phyloP scores from a whole-genome alignment of 2,113 vertebrate species.

The Hydrochoerus hydrochaeris region DNA sequence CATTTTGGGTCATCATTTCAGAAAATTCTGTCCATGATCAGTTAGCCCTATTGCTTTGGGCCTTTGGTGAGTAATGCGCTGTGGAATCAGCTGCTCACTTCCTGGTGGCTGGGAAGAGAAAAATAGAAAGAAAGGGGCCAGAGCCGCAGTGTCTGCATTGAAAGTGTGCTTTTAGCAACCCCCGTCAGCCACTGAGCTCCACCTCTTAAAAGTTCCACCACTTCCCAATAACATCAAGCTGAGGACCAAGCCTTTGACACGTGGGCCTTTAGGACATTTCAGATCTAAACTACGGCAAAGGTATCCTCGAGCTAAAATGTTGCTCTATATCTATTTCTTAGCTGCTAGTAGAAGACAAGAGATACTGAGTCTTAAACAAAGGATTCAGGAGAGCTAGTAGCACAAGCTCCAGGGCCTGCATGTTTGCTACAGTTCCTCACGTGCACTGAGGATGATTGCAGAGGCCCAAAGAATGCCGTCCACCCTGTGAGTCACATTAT shows the following conservation, averaged over 20 bases:
- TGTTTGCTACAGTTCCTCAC: not conserved
- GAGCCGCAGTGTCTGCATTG: not conserved
- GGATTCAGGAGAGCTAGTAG: not conserved
- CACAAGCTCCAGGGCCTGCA: fast-evolving
- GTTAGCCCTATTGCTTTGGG: not conserved
- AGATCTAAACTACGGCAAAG: not conserved
- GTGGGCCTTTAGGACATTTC: not conserved
- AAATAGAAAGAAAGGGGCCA: not conserved
- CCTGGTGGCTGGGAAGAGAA: not conserved
- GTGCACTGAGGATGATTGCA: not conserved
- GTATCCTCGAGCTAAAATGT: not conserved
- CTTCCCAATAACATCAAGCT: not conserved
- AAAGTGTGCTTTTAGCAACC: not conserved
- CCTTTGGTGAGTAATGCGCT: not conserved
- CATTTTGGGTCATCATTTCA: not conserved
- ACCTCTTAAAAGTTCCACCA: not conserved
- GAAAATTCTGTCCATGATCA: not conserved
- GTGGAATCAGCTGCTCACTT: not conserved
- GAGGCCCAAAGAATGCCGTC: too few relatives aligned
- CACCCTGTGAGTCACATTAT: not conserved
- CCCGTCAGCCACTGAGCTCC: not conserved
- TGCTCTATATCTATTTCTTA: not conserved
- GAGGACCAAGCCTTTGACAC: not conserved
- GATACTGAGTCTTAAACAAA: not conserved
- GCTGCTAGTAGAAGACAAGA: not conserved